Base-by-base conservation (phyloP, 1,140 invertebrate species). In the Tribolium madens region DNA sequence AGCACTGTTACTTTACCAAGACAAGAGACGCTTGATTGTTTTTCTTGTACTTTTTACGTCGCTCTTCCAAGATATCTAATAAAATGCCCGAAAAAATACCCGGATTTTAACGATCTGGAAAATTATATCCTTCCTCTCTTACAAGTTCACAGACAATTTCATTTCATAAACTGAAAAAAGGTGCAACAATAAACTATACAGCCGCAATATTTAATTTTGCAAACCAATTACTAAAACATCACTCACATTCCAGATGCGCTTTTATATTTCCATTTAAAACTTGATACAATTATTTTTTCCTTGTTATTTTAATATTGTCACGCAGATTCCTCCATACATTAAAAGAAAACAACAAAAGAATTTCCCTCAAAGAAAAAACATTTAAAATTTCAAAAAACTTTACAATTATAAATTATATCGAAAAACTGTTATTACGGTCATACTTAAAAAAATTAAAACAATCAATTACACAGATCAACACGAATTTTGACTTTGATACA, bases 11-110 rank as follows among this genome's bases (percentile, higher is more conserved):
- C 57, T 64, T 64, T 33, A 14, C 57, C 57, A 14, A 13, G 57
- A 64, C 57, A 64, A 64, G 57, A 64, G 26, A 64, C 57, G 57
- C 57, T 33, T 64, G 57, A 64, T 64, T 64, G 31, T 64, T 64
- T 64, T 64, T 64, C 57, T 31, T 64, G 57, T 64, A 64, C 57
- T 64, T 64, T 53, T 64, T 64, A 64, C 57, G 57, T 64, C 57
- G 57, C 26, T 33, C 57, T 64, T 64, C 57, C 21, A 14, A 33
- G 57, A 64, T 64, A 64, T 64, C 57, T 64, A 64, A 64, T 64
- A 64, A 64, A 64, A 64, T 7, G 3, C 21, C 57, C 10, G 26
- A 64, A 64, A 64, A 64, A 64, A 64, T 64, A 64, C 57, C 57
- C 57, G 21, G 57, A 64, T 64, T 64, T 64, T 64, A 64, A 64